These are phyloP conservation scores for Porites cylindrica DNA, from an alignment of 92 coral and sea anemone species.

Conservation along the genomic window DNA sequence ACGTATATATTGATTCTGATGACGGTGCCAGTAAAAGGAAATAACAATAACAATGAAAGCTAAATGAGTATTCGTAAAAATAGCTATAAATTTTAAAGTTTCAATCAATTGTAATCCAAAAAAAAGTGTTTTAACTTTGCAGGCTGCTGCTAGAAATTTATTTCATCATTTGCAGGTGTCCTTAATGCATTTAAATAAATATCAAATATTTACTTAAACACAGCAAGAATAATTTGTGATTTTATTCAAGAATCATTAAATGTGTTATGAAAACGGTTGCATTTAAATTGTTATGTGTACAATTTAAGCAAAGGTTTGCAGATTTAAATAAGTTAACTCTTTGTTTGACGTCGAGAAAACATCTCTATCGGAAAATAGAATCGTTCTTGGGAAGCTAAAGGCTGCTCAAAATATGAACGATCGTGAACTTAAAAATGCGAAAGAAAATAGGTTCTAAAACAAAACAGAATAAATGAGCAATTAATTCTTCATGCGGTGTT, in stretches of 20 bases:
- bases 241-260: neutral
- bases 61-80: no score
- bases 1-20: no score
- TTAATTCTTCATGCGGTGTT: neutral
- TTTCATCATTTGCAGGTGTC: no score
- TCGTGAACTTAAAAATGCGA: neutral
- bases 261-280: neutral
- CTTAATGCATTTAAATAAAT: no score
- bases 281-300: neutral
- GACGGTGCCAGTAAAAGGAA: no score
- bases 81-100: no score
- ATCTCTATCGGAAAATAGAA: slow-evolving; percentile 1
- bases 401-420: neutral
- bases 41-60: no score
- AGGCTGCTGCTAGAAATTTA: no score
- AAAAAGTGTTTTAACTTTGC: no score
- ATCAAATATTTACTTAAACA: no score
- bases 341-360: slow-evolving; percentile 3
- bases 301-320: neutral
- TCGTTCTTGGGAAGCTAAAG: slow-evolving; percentile 18
- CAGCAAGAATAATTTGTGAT: no score
- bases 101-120: no score
- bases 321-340: neutral
- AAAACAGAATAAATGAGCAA: neutral
- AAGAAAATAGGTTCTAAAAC: neutral